phyloP scores from a whole-genome alignment of 2,888 invertebrate genomes.

The Cybosia mesomella region DNA sequence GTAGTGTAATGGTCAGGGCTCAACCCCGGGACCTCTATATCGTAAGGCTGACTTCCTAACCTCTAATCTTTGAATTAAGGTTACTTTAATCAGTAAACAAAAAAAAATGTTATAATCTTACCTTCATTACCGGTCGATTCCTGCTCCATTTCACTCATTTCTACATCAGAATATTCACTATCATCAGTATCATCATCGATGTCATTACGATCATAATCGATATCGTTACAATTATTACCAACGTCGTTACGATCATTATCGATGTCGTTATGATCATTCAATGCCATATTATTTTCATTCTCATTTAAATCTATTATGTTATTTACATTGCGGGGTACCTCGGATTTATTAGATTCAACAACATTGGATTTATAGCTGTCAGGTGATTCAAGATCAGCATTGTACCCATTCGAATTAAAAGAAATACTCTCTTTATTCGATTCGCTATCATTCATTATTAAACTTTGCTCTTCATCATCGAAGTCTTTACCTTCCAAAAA shows the following conservation, averaged over 20 bases:
- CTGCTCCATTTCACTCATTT: background rate
- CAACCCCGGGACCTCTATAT: too few species aligned
- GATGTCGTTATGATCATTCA: background rate
- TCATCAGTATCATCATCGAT: background rate
- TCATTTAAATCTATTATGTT: background rate
- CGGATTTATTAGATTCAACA: background rate
- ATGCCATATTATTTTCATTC: background rate
- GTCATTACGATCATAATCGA: background rate
- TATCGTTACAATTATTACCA: background rate
- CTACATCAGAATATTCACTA: background rate
- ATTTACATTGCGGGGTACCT: background rate
- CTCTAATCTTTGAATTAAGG: too few species aligned
- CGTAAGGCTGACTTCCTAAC: too few species aligned
- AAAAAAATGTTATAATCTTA: slow-evolving; percentile 7
- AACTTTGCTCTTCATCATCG: slow-evolving; percentile 18
- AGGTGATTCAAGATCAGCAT: slow-evolving; percentile 30
- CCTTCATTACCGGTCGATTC: slow-evolving; percentile 9
- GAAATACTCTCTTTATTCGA: slow-evolving; percentile 1
- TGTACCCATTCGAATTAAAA: slow-evolving; percentile 27
- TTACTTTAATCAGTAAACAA: too few species aligned
- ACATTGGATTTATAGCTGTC: background rate
- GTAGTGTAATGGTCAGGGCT: too few species aligned
- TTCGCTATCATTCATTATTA: background rate
- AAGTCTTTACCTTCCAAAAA: slow-evolving; percentile 45
- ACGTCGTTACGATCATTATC: background rate